Evolutionary conservation across 2,888 invertebrate genomes (phyloP).

Genomic region (Poecilus cupreus): DNA sequence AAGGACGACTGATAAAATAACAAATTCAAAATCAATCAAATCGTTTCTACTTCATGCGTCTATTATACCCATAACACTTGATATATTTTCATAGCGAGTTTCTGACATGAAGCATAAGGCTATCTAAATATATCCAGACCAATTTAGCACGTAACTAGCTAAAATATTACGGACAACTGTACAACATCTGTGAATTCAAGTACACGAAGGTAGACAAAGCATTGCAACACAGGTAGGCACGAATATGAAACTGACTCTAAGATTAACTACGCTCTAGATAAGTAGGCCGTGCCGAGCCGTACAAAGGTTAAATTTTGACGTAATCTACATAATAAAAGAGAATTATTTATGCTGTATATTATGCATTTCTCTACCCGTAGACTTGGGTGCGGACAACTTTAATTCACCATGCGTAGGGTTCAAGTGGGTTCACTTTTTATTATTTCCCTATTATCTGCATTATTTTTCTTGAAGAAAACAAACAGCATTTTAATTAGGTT

Average conservation of each 20-base stretch:
- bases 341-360: conserved; percentile 51
- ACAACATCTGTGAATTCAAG: not conserved
- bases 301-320: conserved; percentile 56
- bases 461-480: not conserved
- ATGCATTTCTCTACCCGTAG: conserved; percentile 15
- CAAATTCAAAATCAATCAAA: not conserved
- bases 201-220: conserved; percentile 21
- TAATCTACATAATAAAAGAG: conserved; percentile 55
- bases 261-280: conserved; percentile 44
- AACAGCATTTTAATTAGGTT: not conserved
- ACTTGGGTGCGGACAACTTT: conserved; percentile 42
- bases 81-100: not conserved
- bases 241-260: conserved; percentile 21
- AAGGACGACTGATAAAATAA: too few species aligned
- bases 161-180: conserved; percentile 5
- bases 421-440: conserved; percentile 30
- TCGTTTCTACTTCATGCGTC: too few species aligned
- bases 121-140: conserved; percentile 4
- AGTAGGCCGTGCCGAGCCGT: conserved; percentile 35
- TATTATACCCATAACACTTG: not conserved
- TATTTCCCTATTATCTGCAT: conserved; percentile 21
- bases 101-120: not conserved
- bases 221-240: conserved; percentile 33
- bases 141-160: conserved; percentile 3
- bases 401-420: conserved; percentile 35